A percentile compares a stretch with the other conserved stretches of the same genome.
These are phyloP conservation scores for Porites australiensis DNA, from an alignment of 64 coral and sea anemone species.

Conservation along the genomic window DNA sequence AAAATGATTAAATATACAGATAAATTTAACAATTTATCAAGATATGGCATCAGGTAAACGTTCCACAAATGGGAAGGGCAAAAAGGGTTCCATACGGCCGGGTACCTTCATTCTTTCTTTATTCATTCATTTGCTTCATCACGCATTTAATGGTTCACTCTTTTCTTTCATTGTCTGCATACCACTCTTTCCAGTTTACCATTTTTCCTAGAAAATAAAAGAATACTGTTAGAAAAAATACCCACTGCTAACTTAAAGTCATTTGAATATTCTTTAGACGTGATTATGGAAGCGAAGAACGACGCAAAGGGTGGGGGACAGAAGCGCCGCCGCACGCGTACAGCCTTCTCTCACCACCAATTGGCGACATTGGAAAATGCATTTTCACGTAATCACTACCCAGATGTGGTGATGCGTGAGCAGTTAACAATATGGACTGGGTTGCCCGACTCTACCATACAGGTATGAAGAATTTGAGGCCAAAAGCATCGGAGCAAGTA, in stretches of 20 bases:
- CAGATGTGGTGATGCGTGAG: constrained; percentile 72
- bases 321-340: constrained; percentile 75
- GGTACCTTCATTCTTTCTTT: no score
- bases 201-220: no score
- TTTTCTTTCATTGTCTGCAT: no score
- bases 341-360: constrained; percentile 77
- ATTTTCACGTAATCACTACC: constrained; percentile 83
- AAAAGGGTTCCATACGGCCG: background rate
- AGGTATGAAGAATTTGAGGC: constrained; percentile 23
- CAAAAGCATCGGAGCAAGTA: no score
- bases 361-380: constrained; percentile 60
- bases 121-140: no score
- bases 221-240: no score
- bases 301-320: background rate
- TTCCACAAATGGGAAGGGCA: background rate
- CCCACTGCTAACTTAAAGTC: no score
- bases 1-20: background rate
- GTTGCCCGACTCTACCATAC: constrained; percentile 80
- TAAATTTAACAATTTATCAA: constrained; percentile 13
- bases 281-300: constrained; percentile 33
- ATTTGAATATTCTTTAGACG: background rate
- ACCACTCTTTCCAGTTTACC: no score
- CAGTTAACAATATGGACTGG: constrained; percentile 56
- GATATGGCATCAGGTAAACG: background rate
- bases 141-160: no score